These are phyloP conservation scores for Corydoras sp. DNA, from an alignment of 2,113 vertebrate species.

Conservation along the genomic window DNA sequence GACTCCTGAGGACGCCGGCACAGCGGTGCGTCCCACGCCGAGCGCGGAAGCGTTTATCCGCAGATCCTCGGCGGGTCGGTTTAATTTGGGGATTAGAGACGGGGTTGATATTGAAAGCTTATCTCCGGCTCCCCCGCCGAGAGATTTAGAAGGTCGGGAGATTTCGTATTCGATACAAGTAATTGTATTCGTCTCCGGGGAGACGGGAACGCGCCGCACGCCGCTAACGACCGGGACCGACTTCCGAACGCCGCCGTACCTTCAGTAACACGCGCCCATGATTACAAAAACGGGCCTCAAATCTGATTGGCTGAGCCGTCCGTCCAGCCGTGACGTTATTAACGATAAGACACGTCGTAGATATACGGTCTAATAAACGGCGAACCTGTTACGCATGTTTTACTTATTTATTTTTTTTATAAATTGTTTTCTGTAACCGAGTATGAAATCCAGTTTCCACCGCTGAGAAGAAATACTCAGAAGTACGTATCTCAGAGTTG, in stretches of 20 bases:
- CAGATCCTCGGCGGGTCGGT: conserved; percentile 60
- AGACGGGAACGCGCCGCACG: conserved; percentile 67
- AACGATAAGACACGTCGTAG: too few relatives aligned
- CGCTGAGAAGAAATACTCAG: too few relatives aligned
- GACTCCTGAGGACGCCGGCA: conserved; percentile 48
- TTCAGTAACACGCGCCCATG: too few relatives aligned
- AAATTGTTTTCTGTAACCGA: too few relatives aligned
- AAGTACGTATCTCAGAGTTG: too few relatives aligned
- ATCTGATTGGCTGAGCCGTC: too few relatives aligned
- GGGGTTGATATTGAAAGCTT: conserved; percentile 63
- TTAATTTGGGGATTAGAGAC: conserved; percentile 72
- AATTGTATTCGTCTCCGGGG: conserved; percentile 79
- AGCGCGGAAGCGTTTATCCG: conserved; percentile 41
- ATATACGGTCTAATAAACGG: too few relatives aligned
- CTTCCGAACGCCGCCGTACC: background rate
- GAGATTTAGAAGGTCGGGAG: conserved; percentile 67
- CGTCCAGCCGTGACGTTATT: too few relatives aligned
- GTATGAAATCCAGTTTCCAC: too few relatives aligned
- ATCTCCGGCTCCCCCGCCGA: conserved; percentile 62
- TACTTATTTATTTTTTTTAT: too few relatives aligned
- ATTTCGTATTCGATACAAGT: conserved; percentile 71
- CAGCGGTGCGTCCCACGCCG: conserved; percentile 56
- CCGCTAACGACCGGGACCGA: conserved; percentile 26
- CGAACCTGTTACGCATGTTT: too few relatives aligned
- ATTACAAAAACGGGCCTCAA: too few relatives aligned